These are phyloP conservation scores for Phyllostomus discolor DNA, from an alignment of 2,113 vertebrate genomes.

Conservation along the genomic window DNA sequence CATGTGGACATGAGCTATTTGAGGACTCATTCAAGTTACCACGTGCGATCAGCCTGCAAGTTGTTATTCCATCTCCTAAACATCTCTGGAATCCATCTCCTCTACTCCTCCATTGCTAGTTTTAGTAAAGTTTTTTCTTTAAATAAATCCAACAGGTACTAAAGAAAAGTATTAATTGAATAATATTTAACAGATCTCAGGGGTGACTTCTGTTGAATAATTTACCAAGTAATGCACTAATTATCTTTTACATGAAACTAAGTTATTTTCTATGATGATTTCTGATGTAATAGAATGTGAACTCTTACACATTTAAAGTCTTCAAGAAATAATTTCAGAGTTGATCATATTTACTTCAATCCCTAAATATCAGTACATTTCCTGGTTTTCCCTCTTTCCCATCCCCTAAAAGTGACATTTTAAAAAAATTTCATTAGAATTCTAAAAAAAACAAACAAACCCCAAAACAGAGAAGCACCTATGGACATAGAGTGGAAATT, in stretches of 20 bases:
- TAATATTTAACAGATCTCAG: neutral
- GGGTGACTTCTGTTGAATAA: neutral
- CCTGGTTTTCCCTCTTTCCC: neutral
- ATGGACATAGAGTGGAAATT: neutral
- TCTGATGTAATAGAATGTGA: neutral
- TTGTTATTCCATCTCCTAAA: neutral
- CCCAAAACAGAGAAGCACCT: neutral
- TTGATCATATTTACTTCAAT: neutral
- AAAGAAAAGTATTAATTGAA: neutral
- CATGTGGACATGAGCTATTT: neutral
- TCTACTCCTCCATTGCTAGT: neutral
- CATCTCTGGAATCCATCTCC: neutral
- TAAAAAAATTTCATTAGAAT: neutral
- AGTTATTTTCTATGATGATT: neutral
- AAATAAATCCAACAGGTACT: neutral
- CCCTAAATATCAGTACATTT: neutral
- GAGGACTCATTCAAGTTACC: neutral
- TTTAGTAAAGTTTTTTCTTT: neutral
- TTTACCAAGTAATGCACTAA: neutral
- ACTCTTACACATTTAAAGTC: neutral
- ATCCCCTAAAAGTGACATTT: neutral
- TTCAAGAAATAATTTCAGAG: slow-evolving; percentile 8
- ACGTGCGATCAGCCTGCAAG: neutral
- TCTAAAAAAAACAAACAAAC: neutral
- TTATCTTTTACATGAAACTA: neutral